A percentile compares a stretch with the other conserved stretches of the same genome.
Evolutionary conservation across 2,797 vertebrate genomes (phyloP).

Genomic region (Ctenosaura bakeri): DNA sequence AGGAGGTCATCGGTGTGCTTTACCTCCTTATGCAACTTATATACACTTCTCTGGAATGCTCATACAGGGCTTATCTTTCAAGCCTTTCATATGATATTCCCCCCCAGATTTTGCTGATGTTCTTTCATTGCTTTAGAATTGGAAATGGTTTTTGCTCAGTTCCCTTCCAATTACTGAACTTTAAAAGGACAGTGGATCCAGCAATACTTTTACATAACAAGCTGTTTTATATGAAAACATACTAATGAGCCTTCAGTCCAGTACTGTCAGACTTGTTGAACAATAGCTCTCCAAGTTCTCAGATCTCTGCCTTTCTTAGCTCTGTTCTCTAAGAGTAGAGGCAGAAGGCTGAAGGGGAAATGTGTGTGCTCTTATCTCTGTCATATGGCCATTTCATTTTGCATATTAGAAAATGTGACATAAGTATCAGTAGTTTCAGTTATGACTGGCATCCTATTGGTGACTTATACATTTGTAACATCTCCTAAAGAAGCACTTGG

Average conservation of each 20-base stretch:
- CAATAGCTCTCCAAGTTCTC: background rate
- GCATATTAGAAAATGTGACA: background rate
- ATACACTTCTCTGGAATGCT: background rate
- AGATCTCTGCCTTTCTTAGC: background rate
- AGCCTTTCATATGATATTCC: background rate
- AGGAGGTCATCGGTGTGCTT: background rate
- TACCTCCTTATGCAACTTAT: background rate
- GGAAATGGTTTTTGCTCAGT: background rate
- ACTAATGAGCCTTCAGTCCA: background rate
- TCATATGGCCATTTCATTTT: background rate
- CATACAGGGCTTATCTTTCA: background rate
- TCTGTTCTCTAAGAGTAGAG: background rate
- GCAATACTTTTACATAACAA: background rate
- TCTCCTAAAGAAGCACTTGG: no score
- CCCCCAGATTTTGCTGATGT: no score
- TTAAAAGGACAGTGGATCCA: background rate
- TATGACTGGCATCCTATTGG: no score
- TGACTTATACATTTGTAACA: no score
- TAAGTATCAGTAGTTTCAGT: background rate
- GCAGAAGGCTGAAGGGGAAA: background rate
- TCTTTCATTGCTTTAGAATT: background rate
- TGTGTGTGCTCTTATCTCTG: background rate
- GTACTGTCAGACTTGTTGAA: background rate
- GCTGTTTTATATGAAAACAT: background rate
- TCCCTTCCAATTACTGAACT: background rate